A percentile compares a stretch with the other conserved stretches of the same genome.
Evolutionary conservation across 2,113 vertebrate genomes (phyloP).

Genomic region (Pseudonaja textilis): DNA sequence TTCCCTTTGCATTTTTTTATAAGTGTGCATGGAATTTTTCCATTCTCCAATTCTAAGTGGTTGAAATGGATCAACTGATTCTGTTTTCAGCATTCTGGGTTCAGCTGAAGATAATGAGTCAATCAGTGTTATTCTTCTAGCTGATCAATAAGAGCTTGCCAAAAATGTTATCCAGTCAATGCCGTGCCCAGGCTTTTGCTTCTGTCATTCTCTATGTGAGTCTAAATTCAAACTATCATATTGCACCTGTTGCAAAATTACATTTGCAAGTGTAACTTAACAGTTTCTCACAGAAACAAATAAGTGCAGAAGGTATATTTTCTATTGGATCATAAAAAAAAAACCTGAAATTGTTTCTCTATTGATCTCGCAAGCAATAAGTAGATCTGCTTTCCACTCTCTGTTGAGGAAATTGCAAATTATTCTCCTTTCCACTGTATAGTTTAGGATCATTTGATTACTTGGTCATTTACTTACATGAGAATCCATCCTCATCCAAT

Average conservation of each 20-base stretch:
- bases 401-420: neutral
- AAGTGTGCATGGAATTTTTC: neutral
- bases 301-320: neutral
- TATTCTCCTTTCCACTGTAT: neutral
- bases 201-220: neutral
- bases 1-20: neutral
- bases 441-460: neutral
- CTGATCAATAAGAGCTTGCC: neutral
- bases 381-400: neutral
- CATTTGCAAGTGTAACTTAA: neutral
- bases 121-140: neutral
- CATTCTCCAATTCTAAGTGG: neutral
- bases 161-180: neutral
- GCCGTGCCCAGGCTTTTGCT: neutral
- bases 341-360: neutral
- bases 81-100: neutral
- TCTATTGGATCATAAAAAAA: neutral
- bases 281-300: neutral
- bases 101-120: neutral
- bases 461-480: neutral
- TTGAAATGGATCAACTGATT: neutral
- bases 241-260: neutral
- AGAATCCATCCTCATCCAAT: neutral
- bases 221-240: neutral
- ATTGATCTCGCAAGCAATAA: neutral